phyloP scores from a whole-genome alignment of 2,797 vertebrate genomes.

The Eospalax fontanierii region DNA sequence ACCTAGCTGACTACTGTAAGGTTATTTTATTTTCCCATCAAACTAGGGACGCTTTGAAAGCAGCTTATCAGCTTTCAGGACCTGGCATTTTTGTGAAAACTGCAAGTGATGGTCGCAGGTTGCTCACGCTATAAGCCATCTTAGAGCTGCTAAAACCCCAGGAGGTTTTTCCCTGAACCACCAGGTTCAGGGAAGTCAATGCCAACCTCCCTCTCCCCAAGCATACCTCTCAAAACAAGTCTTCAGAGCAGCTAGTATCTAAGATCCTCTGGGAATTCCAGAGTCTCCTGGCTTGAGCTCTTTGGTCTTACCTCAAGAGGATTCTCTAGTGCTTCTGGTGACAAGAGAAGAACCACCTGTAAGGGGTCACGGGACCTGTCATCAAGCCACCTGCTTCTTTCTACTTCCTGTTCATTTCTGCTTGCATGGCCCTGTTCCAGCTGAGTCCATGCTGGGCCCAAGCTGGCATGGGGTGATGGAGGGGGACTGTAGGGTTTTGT shows the following conservation, averaged over 20 bases:
- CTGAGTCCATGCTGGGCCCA: not conserved
- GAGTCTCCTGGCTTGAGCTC: not conserved
- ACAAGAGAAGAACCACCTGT: not conserved
- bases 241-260: not conserved
- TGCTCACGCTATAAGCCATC: not conserved
- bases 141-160: not conserved
- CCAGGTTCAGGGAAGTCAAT: not conserved
- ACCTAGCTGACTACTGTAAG: not conserved
- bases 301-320: not conserved
- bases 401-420: not conserved
- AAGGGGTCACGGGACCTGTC: not conserved
- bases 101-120: not conserved
- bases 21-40: not conserved
- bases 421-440: not conserved
- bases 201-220: not conserved
- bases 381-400: not conserved
- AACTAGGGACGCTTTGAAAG: not conserved
- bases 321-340: not conserved
- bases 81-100: constrained; percentile 27
- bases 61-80: not conserved
- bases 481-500: not conserved
- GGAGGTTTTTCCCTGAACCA: too few species aligned
- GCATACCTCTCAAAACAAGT: not conserved
- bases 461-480: not conserved
- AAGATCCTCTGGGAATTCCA: not conserved